Base-by-base conservation (phyloP, 2,113 vertebrate genomes). In the Nothoprocta perdicaria region DNA sequence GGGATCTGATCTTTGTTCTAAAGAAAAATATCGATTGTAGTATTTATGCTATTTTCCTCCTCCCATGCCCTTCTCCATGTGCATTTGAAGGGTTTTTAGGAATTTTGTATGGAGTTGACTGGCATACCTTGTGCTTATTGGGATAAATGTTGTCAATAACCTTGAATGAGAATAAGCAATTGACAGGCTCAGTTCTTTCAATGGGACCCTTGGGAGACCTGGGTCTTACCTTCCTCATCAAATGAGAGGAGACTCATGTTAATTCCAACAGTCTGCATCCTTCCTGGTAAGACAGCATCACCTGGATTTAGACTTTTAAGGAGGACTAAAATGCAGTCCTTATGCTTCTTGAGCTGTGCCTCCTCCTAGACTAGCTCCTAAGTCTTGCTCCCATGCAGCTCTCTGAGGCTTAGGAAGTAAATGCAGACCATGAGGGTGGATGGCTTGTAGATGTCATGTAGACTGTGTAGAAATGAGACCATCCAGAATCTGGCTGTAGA, bases 11-110 rank as follows among this genome's bases (percentile, higher is more conserved):
- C 80, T 84, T 65, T 81, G 33, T 57, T 57, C 6, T 23, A 41
- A 88, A 90, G 52, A 48, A 86, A 67, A 95, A 31, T 50, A 52
- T 11, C 31, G 14, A 27, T n/a, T 31, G 22, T 58, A 33, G 7
- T 13, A 27, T 81, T 83, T 80, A 45, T 0, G 7, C 26, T 43
- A 88, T 75, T 2, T 1, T 6, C 35, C 24, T 9, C 12, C 7
- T 31, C 5, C 35, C 24, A 9, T 88, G 38, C 12, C 60, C 41
- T 55, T 35, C 35, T 73, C 0, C 6, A 0, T 35, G 6, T 62
- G 16, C 22, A 7, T 63, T 65, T 66, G 63, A 71, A 76, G 62
- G 26, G 41, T 31, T 43, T 43, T 43, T 43, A 27, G 58, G 8
- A 50, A 66, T 45, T 45, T 43, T 67, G 1, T 33, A 4, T 57